Conservation (phyloP, 2,113 vertebrate species). For the Hippocampus barbouri region DNA sequence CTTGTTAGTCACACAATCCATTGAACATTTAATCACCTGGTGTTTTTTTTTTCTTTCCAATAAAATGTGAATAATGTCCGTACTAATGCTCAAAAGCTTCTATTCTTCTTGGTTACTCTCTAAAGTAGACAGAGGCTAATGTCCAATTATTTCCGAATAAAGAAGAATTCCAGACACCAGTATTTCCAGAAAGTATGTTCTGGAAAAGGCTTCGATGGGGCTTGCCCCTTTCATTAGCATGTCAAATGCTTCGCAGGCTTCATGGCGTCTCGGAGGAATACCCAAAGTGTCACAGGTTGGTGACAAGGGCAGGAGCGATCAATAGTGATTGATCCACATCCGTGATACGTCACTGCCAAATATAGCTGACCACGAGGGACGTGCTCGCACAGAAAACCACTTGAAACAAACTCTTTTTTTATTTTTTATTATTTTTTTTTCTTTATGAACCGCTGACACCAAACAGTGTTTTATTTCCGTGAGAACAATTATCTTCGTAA, state of each 20-base stretch:
- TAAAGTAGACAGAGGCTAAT: slow-evolving; percentile 1
- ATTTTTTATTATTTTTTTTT: no score
- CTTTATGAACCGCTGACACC: background rate
- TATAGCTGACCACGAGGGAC: slow-evolving; percentile 14
- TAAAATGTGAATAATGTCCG: slow-evolving; percentile 19
- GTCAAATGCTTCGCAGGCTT: slow-evolving; percentile 23
- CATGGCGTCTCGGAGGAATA: slow-evolving; percentile 27
- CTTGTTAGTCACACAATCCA: slow-evolving; percentile 15
- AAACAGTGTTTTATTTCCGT: background rate
- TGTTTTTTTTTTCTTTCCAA: slow-evolving; percentile 23
- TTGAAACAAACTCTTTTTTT: background rate
- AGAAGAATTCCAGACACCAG: background rate
- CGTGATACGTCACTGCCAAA: slow-evolving; percentile 34
- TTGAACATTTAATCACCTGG: slow-evolving; percentile 13
- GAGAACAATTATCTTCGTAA: background rate
- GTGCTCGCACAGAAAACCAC: slow-evolving; percentile 10
- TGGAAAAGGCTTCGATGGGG: slow-evolving; percentile 21
- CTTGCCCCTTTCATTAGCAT: slow-evolving; percentile 23
- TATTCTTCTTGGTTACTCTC: slow-evolving; percentile 12
- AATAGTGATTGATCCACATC: slow-evolving; percentile 35
- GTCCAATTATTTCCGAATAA: background rate
- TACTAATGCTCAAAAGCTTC: slow-evolving; percentile 5
- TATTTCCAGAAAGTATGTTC: background rate
- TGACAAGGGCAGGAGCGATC: slow-evolving; percentile 46
- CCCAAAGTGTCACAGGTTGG: slow-evolving; percentile 50